Conservation (phyloP, 53 echinoderm and acorn worm species). For the Paracentrotus lividus region DNA sequence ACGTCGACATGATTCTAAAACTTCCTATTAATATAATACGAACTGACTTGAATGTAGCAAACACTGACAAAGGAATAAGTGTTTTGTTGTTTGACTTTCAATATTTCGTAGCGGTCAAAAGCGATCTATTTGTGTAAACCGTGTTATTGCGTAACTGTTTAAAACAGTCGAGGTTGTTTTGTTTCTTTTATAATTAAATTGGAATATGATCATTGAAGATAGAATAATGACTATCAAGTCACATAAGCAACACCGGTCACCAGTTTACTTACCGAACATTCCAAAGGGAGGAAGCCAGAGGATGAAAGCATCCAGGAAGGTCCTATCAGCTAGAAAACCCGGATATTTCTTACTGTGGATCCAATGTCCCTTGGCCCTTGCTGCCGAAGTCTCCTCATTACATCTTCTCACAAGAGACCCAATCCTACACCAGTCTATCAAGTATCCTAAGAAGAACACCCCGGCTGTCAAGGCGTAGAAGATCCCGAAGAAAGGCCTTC, state of each 20-base stretch:
- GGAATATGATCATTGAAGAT: too few relatives aligned
- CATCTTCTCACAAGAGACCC: conserved; percentile 68
- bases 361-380: conserved; percentile 51
- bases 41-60: too few relatives aligned
- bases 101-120: too few relatives aligned
- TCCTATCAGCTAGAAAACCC: conserved; percentile 3
- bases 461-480: conserved; percentile 69
- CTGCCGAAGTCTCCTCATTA: conserved; percentile 60
- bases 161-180: too few relatives aligned
- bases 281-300: conserved; percentile 73
- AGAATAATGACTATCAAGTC: too few relatives aligned
- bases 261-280: conserved; percentile 59
- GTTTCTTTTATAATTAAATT: too few relatives aligned
- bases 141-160: too few relatives aligned
- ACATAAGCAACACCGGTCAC: neutral
- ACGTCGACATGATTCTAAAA: too few relatives aligned
- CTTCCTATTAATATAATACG: too few relatives aligned
- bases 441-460: conserved; percentile 71
- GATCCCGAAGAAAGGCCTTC: conserved; percentile 71
- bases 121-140: too few relatives aligned
- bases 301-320: conserved; percentile 47
- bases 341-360: conserved; percentile 53
- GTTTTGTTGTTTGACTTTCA: too few relatives aligned
- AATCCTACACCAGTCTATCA: conserved; percentile 74
- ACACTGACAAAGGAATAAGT: too few relatives aligned